Evolutionary conservation across 92 coral and sea anemone species (phyloP).

Genomic region (Actinostola sp.): DNA sequence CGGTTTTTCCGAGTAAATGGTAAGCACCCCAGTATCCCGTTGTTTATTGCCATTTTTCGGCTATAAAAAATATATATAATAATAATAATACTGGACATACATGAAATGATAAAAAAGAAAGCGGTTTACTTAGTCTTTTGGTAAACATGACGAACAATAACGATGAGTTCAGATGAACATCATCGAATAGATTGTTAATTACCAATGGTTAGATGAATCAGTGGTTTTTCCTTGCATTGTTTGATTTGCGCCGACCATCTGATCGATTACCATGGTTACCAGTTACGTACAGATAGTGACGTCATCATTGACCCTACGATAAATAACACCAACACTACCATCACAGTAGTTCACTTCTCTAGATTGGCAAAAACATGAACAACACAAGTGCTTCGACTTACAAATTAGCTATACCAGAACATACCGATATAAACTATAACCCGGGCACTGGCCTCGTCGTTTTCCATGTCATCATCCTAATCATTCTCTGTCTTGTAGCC

Average conservation of each 20-base stretch:
- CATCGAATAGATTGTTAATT: no score
- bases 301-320: not conserved
- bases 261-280: not conserved
- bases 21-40: no score
- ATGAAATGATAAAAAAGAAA: no score
- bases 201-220: no score
- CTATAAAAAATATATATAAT: no score
- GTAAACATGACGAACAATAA: no score
- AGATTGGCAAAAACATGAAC: constrained; percentile 6
- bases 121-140: no score
- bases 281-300: not conserved
- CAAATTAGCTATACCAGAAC: not conserved
- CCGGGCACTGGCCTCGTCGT: constrained; percentile 15
- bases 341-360: not conserved
- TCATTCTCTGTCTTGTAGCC: constrained; percentile 32
- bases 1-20: no score
- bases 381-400: not conserved
- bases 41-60: no score
- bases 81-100: no score
- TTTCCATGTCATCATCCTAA: constrained; percentile 32
- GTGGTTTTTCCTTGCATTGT: not conserved
- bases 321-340: not conserved
- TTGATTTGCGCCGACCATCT: not conserved
- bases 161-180: no score
- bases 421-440: constrained; percentile 9